Base-by-base conservation (phyloP, 1,140 invertebrate genomes). In the Nixonia krombeini region DNA sequence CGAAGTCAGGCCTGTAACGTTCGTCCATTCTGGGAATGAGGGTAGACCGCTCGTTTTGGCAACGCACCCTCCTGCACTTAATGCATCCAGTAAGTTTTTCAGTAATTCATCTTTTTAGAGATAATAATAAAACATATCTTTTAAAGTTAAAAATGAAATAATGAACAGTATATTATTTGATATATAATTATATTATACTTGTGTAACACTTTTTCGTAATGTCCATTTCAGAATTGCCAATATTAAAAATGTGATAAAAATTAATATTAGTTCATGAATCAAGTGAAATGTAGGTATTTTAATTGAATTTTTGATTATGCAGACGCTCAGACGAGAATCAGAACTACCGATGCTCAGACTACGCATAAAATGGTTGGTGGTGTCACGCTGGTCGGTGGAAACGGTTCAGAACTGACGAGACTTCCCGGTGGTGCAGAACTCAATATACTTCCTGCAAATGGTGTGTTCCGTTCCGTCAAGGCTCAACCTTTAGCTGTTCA, bases 361-460 rank as follows among this genome's bases (percentile, higher is more conserved):
- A 76, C 83, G 15, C 81, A 84, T 70, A 85, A 84, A 70, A 82
- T 84, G 77, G 83, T 86, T 8, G 73, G 84, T 2, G 83, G 86
- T 17, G 81, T 86, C 7, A 80, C 86, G 1, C 57, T 86, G 6
- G 78, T 85, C 18, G 83, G 84, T 29, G 78, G 84, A 15, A 80
- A 74, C 25, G 82, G 81, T 21, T 81, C 81, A 0, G 82, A 81
- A 69, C 72, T 82, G 38, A 80, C 80, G 1, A 79, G 81, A 75
- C 76, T 85, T 44, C 81, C 81, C 1, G 84, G 84, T 28, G 84
- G 83, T 12, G 83, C 84, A 0, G 84, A 86, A 55, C 65, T 86
- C 8, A 86, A 85, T 58, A 81, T 86, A 70, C 72, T 86, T 12
- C 85, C 84, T 3, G 83, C 84, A 29, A 86, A 85, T 64, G 84